These are phyloP conservation scores for Microcebus jonahi DNA, from an alignment of 2,113 vertebrate genomes.

Conservation along the genomic window DNA sequence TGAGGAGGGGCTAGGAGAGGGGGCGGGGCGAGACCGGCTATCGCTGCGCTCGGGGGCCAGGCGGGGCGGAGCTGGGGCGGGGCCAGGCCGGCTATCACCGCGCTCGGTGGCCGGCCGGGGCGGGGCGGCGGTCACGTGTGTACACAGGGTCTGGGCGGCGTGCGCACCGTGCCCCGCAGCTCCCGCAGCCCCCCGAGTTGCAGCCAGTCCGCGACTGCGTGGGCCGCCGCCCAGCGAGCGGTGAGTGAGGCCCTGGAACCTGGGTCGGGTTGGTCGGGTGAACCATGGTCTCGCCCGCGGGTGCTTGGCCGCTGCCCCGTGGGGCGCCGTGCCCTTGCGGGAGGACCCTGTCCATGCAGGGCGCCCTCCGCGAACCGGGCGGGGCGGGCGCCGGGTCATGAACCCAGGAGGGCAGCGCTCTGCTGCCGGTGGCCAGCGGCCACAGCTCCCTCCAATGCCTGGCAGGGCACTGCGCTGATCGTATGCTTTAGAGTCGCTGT, in stretches of 20 bases:
- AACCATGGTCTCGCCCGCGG: too few relatives aligned
- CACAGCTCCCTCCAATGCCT: background rate
- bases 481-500: background rate
- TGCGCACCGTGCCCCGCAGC: conserved; percentile 60
- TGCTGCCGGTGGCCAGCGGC: background rate
- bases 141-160: conserved; percentile 66
- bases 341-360: background rate
- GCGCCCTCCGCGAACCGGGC: background rate
- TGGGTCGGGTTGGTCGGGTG: background rate
- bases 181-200: background rate
- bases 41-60: too few relatives aligned
- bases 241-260: conserved; percentile 49
- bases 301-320: background rate
- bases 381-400: conserved; percentile 10
- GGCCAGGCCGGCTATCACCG: fast-evolving
- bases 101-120: background rate
- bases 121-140: conserved; percentile 76
- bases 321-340: background rate
- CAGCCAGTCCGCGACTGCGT: background rate
- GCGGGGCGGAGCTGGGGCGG: background rate
- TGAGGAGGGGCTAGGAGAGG: background rate
- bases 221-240: conserved; percentile 38
- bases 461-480: background rate
- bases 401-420: conserved; percentile 14
- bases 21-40: background rate